These are phyloP conservation scores for Tragelaphus scriptus DNA, from an alignment of 2,113 vertebrate species.

Conservation along the genomic window DNA sequence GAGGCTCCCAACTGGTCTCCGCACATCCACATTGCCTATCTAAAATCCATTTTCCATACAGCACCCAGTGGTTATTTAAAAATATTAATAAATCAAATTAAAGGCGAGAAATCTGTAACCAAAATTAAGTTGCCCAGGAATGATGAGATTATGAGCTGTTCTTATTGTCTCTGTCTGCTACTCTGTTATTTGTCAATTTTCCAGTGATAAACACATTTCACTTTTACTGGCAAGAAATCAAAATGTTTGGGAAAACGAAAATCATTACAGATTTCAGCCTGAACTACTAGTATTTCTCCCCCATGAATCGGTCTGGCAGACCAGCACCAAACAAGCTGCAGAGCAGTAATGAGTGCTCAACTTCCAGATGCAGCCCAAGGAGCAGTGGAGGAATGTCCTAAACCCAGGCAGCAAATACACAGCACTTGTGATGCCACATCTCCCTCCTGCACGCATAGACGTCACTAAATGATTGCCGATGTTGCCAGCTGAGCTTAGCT, in stretches of 20 bases:
- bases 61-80: background rate
- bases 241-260: constrained; percentile 21
- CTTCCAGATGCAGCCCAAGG: background rate
- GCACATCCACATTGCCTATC: background rate
- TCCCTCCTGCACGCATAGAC: background rate
- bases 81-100: background rate
- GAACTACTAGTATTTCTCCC: background rate
- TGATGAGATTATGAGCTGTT: background rate
- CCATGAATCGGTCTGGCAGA: background rate
- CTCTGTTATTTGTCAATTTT: constrained; percentile 20
- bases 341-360: background rate
- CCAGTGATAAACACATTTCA: constrained; percentile 15
- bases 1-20: background rate
- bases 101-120: background rate
- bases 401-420: background rate
- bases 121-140: constrained; percentile 1
- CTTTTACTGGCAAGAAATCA: constrained; percentile 15
- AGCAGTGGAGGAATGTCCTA: background rate
- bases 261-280: background rate
- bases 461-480: background rate
- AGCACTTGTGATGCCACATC: background rate
- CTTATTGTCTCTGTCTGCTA: constrained; percentile 3
- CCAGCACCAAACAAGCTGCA: background rate
- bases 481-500: background rate
- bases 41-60: background rate